Evolutionary conservation across 2,888 invertebrate genomes (phyloP).

Genomic region (Colletes collaris): DNA sequence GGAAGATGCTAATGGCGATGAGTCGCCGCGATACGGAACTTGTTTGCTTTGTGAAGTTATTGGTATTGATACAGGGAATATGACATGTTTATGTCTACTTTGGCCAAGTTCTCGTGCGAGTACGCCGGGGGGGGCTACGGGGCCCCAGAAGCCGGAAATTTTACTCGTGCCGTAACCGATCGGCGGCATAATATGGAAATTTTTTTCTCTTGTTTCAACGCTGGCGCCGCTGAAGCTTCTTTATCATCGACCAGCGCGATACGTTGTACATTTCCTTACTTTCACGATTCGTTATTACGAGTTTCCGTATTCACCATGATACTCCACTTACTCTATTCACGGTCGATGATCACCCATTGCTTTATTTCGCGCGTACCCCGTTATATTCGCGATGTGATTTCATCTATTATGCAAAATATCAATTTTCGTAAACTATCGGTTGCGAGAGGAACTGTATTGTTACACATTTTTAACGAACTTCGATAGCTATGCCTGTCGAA

Average conservation of each 20-base stretch:
- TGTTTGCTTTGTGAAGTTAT: conserved; percentile 31
- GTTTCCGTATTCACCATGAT: conserved; percentile 4
- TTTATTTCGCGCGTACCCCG: too few species aligned
- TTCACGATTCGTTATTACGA: background rate
- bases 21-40: conserved; percentile 25
- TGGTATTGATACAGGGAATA: conserved; percentile 27
- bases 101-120: conserved; percentile 5
- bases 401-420: too few species aligned
- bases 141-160: background rate
- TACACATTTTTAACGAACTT: too few species aligned
- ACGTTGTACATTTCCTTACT: background rate
- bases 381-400: too few species aligned
- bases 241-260: background rate
- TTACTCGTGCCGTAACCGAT: background rate
- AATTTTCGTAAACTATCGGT: too few species aligned
- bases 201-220: background rate
- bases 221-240: background rate
- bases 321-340: too few species aligned
- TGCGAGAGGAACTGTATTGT: too few species aligned
- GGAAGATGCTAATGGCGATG: conserved; percentile 25
- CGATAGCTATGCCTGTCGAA: too few species aligned
- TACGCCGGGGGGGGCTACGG: background rate
- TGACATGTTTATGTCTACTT: conserved; percentile 34
- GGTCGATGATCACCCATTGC: too few species aligned
- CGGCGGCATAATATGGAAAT: background rate